Conservation (phyloP, 2,113 vertebrate genomes). For the Phasianus colchicus region DNA sequence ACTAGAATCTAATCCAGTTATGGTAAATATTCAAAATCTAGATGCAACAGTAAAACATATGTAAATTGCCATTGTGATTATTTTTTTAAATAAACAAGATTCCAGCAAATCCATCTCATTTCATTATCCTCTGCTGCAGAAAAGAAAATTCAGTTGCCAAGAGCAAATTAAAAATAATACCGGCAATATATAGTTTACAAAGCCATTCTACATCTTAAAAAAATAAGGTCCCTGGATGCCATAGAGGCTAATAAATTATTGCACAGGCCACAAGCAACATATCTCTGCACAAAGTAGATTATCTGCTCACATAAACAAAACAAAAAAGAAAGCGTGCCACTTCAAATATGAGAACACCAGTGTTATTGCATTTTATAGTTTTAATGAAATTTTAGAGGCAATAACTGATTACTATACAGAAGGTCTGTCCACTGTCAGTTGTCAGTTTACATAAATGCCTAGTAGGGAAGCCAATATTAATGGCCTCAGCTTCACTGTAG, state of each 20-base stretch:
- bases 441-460: slow-evolving; percentile 58
- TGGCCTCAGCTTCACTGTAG: neutral
- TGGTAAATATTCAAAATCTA: slow-evolving; percentile 25
- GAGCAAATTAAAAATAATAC: slow-evolving; percentile 44
- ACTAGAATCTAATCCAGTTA: slow-evolving; percentile 55
- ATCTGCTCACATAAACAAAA: neutral
- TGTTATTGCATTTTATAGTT: neutral
- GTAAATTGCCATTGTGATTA: slow-evolving; percentile 22
- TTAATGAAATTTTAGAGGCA: slow-evolving; percentile 62
- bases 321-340: neutral
- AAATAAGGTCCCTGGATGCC: neutral
- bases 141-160: slow-evolving; percentile 26
- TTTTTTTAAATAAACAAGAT: neutral
- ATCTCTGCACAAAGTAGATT: slow-evolving; percentile 12
- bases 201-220: neutral
- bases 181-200: neutral
- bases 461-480: slow-evolving; percentile 43
- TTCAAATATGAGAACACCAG: neutral
- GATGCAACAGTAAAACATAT: slow-evolving; percentile 16
- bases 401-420: slow-evolving; percentile 43
- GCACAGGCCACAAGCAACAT: neutral
- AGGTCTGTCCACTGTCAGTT: slow-evolving; percentile 54
- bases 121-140: slow-evolving; percentile 9
- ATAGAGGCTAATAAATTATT: neutral
- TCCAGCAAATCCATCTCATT: neutral